Evolutionary conservation across 2,113 vertebrate genomes (phyloP).

Genomic region (Galeopterus variegatus): DNA sequence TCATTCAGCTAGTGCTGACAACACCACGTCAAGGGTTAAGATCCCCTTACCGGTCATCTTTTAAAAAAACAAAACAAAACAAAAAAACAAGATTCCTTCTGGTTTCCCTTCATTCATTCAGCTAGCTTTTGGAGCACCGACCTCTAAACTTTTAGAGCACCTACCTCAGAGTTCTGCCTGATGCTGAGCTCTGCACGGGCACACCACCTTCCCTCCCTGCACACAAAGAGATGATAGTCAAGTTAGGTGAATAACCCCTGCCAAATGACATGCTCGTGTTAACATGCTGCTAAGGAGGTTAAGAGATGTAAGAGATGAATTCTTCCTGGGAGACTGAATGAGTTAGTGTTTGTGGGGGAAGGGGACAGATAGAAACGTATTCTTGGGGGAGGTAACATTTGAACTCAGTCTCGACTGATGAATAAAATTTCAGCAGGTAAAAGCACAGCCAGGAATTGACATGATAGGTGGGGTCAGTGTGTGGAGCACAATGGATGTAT

Average conservation of each 20-base stretch:
- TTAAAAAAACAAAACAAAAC: too few relatives aligned
- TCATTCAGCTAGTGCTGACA: too few relatives aligned
- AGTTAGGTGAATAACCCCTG: neutral
- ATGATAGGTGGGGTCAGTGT: neutral
- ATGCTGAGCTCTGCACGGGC: neutral
- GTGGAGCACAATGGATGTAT: too few relatives aligned
- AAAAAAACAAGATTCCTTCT: too few relatives aligned
- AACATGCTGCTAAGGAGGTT: neutral
- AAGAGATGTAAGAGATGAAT: neutral
- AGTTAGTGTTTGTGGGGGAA: accelerated
- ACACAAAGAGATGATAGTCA: neutral
- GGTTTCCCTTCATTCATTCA: neutral
- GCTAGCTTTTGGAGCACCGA: neutral
- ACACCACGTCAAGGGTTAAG: too few relatives aligned
- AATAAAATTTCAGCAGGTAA: neutral
- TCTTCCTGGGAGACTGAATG: neutral
- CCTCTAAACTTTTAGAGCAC: neutral
- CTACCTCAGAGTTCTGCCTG: neutral
- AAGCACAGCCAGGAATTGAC: neutral
- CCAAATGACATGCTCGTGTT: neutral
- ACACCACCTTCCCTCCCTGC: too few relatives aligned
- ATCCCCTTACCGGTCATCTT: too few relatives aligned
- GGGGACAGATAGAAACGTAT: neutral
- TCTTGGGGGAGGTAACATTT: neutral
- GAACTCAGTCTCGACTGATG: neutral